Evolutionary conservation across 2,113 vertebrate genomes (phyloP).

Genomic region (Axis porcinus): DNA sequence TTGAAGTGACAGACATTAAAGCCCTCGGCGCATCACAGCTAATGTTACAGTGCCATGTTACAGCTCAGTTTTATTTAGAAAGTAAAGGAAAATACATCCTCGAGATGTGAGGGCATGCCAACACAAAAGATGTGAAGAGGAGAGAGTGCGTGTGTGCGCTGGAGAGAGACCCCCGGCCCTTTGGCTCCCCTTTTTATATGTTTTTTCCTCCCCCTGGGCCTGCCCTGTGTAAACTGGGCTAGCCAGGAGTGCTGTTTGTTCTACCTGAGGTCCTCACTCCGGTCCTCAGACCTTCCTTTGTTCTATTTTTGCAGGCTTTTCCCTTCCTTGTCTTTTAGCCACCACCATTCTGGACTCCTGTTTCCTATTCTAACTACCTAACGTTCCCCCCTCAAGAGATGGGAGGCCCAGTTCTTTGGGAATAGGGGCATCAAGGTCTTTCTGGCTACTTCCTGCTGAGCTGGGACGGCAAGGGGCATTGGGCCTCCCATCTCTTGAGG

Average conservation of each 20-base stretch:
- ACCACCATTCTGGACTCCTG: not conserved
- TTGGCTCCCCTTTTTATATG: too few species aligned
- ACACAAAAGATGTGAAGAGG: not conserved
- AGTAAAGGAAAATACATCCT: not conserved
- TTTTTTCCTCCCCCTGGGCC: not conserved
- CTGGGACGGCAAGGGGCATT: not conserved
- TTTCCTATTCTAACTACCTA: not conserved
- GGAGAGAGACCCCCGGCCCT: not conserved
- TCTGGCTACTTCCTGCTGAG: not conserved
- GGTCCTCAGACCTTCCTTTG: not conserved
- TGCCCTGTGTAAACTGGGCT: not conserved
- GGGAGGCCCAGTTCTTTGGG: not conserved
- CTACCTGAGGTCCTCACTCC: not conserved
- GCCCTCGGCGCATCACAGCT: not conserved
- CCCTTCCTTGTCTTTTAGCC: not conserved
- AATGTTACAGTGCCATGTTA: not conserved
- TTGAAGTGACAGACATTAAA: not conserved
- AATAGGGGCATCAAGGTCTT: not conserved
- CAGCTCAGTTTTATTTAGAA: not conserved
- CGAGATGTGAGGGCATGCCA: too few species aligned
- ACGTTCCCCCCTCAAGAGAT: not conserved
- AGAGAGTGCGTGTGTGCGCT: rapidly evolving
- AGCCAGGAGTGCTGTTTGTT: not conserved
- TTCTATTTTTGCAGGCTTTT: not conserved
- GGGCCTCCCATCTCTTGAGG: not conserved